A percentile compares a stretch with the other conserved stretches of the same genome.
Conservation (phyloP, 2,888 invertebrate species). For the Nematopogon swammerdamellus region DNA sequence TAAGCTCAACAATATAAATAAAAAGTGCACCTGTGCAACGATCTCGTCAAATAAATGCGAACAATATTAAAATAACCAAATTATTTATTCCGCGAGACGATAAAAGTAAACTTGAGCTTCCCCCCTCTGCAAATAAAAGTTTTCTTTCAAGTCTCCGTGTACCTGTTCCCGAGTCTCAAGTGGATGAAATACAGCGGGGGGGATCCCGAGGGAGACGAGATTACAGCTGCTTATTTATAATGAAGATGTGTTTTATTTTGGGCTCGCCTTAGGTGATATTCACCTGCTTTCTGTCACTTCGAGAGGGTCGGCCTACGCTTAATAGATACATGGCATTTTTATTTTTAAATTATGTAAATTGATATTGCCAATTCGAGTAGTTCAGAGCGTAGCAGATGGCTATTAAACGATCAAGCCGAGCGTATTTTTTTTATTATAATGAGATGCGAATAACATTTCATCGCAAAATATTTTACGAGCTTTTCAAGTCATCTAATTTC, state of each 20-base stretch:
- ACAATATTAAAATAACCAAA: constrained; percentile 46
- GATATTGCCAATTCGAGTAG: no score
- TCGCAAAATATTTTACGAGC: no score
- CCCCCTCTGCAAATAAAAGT: constrained; percentile 49
- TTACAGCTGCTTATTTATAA: constrained; percentile 29
- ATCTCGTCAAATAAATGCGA: neutral
- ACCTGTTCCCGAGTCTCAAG: constrained; percentile 51
- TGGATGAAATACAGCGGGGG: constrained; percentile 52
- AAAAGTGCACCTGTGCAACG: neutral
- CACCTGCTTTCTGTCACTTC: constrained; percentile 25
- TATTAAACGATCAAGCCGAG: no score
- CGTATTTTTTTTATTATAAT: no score
- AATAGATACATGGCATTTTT: constrained; percentile 12
- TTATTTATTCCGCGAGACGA: constrained; percentile 49
- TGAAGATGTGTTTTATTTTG: constrained; percentile 47
- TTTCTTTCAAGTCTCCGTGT: constrained; percentile 50
- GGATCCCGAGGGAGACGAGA: constrained; percentile 26
- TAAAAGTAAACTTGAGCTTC: constrained; percentile 30
- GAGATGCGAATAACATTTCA: no score
- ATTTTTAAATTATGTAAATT: constrained; percentile 7
- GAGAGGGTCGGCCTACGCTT: constrained; percentile 10
- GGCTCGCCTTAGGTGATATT: constrained; percentile 34
- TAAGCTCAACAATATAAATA: no score
- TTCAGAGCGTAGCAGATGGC: no score
- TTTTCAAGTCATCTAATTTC: no score